Percentiles rank a stretch among this genome's conserved stretches.
Evolutionary conservation across 2,113 vertebrate species (phyloP).

Genomic region (Hemiscyllium ocellatum): DNA sequence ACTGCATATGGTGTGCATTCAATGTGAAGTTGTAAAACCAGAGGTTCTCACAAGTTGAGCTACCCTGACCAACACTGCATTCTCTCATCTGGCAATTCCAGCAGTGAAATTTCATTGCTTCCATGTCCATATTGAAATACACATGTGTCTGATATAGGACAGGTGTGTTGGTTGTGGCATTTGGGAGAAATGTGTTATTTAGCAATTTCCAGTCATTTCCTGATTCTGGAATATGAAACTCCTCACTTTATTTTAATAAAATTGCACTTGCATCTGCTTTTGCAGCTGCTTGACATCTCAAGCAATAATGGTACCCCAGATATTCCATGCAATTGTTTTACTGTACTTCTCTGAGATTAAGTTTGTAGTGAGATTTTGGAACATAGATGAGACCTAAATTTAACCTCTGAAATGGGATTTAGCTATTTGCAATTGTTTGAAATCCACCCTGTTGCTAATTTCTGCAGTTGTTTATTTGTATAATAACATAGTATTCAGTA

Average conservation of each 20-base stretch:
- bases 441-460: background rate
- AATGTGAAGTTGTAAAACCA: background rate
- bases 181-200: background rate
- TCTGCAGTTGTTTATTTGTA: background rate
- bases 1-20: background rate
- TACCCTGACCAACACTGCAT: background rate
- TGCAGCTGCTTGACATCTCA: background rate
- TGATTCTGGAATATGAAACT: background rate
- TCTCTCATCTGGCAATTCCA: background rate
- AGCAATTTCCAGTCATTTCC: conserved; percentile 1
- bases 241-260: background rate
- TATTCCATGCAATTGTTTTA: background rate
- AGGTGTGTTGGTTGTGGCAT: background rate
- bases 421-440: background rate
- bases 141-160: background rate
- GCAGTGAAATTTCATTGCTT: background rate
- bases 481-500: background rate
- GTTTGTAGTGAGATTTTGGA: background rate
- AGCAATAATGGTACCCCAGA: background rate
- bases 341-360: background rate
- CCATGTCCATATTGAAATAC: background rate
- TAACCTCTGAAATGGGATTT: background rate
- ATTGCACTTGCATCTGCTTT: background rate
- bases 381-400: background rate
- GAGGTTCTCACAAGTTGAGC: background rate